Percentiles rank a stretch among this genome's conserved stretches.
phyloP scores from a whole-genome alignment of 2,113 vertebrate genomes.

The Onychorhynchus coronatus region DNA sequence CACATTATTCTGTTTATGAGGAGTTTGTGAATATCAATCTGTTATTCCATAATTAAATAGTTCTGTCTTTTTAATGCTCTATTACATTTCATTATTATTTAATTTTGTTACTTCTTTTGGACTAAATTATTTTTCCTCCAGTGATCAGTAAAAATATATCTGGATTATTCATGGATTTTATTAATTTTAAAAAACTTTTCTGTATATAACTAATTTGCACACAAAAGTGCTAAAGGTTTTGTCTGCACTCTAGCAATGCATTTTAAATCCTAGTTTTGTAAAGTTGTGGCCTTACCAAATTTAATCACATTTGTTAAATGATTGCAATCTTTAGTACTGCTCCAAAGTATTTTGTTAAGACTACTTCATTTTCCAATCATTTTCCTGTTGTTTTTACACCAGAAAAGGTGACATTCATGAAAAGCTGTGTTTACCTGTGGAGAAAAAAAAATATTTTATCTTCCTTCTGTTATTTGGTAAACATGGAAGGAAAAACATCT shows the following conservation, averaged over 20 bases:
- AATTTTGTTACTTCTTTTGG: slow-evolving; percentile 13
- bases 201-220: neutral
- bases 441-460: neutral
- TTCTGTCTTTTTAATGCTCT: slow-evolving; percentile 43
- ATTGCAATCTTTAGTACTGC: neutral
- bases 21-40: slow-evolving; percentile 10
- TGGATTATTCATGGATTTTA: neutral
- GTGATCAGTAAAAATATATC: slow-evolving; percentile 29
- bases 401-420: neutral
- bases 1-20: neutral
- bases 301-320: neutral
- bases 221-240: neutral
- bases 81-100: slow-evolving; percentile 34
- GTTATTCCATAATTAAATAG: slow-evolving; percentile 35
- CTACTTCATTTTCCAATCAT: neutral
- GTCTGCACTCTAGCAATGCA: neutral
- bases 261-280: neutral
- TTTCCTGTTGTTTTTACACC: neutral
- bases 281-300: neutral
- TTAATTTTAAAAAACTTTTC: neutral
- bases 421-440: neutral
- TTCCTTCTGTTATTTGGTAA: neutral
- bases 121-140: slow-evolving; percentile 39
- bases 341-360: neutral
- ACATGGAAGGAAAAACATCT: neutral